phyloP scores from a whole-genome alignment of 2,888 invertebrate species.

The Drosophila falleni region DNA sequence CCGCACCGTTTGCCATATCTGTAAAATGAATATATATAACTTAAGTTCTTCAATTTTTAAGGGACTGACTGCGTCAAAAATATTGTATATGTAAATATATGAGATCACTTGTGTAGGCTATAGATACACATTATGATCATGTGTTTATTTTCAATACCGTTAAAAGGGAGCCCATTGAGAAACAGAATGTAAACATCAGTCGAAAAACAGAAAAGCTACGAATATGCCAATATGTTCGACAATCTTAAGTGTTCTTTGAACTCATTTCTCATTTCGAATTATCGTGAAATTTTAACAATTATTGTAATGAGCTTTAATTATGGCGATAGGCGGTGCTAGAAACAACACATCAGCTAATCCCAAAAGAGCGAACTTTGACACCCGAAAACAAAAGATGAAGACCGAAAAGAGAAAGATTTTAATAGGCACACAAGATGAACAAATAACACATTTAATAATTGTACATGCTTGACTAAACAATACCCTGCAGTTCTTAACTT shows the following conservation, averaged over 20 bases:
- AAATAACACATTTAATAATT: conserved; percentile 13
- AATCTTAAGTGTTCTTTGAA: conserved; percentile 5
- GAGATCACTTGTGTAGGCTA: conserved; percentile 39
- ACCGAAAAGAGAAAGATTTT: conserved; percentile 27
- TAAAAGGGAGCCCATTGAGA: conserved; percentile 41
- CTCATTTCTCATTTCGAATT: conserved; percentile 5
- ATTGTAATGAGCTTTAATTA: conserved; percentile 66
- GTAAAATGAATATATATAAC: conserved; percentile 24
- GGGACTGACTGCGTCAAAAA: conserved; percentile 34
- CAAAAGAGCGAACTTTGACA: conserved; percentile 65
- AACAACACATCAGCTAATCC: conserved; percentile 56
- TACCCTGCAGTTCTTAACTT: conserved; percentile 10
- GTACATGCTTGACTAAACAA: conserved; percentile 11
- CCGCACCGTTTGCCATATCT: conserved; percentile 83
- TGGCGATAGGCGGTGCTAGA: conserved; percentile 47
- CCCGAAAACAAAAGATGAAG: conserved; percentile 29
- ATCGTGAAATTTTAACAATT: conserved; percentile 37
- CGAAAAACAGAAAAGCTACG: conserved; percentile 13
- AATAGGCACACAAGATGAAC: conserved; percentile 25
- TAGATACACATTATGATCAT: conserved; percentile 40
- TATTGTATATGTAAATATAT: conserved; percentile 23
- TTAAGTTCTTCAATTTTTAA: conserved; percentile 11
- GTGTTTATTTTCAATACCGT: conserved; percentile 47
- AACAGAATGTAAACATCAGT: conserved; percentile 37
- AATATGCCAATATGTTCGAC: conserved; percentile 9